Conservation (phyloP, 92 coral and sea anemone genomes). For the Bergia puertoricense region DNA sequence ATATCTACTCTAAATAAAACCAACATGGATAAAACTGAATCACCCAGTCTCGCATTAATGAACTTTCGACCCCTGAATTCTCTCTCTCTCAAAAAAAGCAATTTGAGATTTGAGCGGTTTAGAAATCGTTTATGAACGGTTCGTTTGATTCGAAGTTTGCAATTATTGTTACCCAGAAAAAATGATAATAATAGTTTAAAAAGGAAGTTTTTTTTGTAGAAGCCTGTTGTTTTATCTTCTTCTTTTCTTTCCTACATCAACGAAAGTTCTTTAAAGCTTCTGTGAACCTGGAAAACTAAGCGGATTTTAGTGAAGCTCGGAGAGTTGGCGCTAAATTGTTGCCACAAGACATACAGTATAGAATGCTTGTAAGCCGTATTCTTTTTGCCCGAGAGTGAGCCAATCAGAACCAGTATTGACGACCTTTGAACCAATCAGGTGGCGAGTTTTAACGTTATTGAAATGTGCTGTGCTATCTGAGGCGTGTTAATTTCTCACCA, state of each 20-base stretch:
- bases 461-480: constrained; percentile 71
- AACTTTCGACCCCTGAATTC: constrained; percentile 40
- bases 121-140: not conserved
- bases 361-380: constrained; percentile 35
- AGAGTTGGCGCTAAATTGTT: constrained; percentile 20
- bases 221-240: not conserved
- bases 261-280: not conserved
- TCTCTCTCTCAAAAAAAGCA: constrained; percentile 5
- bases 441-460: constrained; percentile 72
- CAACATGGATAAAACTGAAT: not conserved
- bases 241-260: not conserved
- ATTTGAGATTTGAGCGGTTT: not conserved
- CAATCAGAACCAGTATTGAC: constrained; percentile 36
- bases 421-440: constrained; percentile 68
- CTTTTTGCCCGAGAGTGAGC: constrained; percentile 27
- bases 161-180: not conserved
- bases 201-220: not conserved
- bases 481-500: constrained; percentile 47
- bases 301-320: constrained; percentile 6
- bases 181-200: not conserved
- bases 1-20: not conserved
- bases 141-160: not conserved
- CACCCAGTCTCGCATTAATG: constrained; percentile 17
- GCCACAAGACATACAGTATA: not conserved
- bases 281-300: not conserved